These are phyloP conservation scores for Conops quadrifasciatus DNA, from an alignment of 2,888 invertebrate species.

Conservation along the genomic window DNA sequence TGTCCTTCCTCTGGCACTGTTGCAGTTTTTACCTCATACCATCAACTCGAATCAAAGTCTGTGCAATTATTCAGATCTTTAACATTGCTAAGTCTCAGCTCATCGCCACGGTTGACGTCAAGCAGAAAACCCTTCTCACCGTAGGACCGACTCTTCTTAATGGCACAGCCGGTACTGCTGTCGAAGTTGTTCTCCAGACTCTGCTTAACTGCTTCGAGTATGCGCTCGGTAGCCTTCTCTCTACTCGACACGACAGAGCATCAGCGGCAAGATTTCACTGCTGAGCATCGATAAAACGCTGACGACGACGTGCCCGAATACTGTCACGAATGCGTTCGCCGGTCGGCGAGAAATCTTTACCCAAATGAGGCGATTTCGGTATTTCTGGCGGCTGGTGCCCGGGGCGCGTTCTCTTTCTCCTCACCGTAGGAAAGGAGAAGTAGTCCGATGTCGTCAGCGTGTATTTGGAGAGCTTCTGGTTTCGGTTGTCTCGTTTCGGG, in stretches of 20 bases:
- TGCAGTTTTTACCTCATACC: conserved; percentile 43
- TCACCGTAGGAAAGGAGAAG: conserved; percentile 38
- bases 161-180: conserved; percentile 25
- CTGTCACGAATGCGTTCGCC: conserved; percentile 64
- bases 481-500: neutral
- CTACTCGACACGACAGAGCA: conserved; percentile 28
- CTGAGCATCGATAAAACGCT: conserved; percentile 55
- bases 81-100: conserved; percentile 61
- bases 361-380: conserved; percentile 64
- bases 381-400: conserved; percentile 50
- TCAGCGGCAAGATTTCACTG: conserved; percentile 49
- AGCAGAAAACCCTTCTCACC: conserved; percentile 64
- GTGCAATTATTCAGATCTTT: conserved; percentile 64
- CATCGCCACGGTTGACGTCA: conserved; percentile 60
- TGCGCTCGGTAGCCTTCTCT: conserved; percentile 53
- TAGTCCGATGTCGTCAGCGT: neutral
- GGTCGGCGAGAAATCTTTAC: conserved; percentile 65
- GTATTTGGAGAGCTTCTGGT: conserved; percentile 12
- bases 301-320: conserved; percentile 62
- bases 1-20: too few species aligned
- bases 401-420: conserved; percentile 50
- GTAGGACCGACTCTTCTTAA: conserved; percentile 55
- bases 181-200: conserved; percentile 49
- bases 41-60: conserved; percentile 65
- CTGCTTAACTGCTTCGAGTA: conserved; percentile 57